Evolutionary conservation across 2,797 vertebrate species (phyloP), one percentile per base, ranked within the genome.

Genomic region (Glossophaga mutica): DNA sequence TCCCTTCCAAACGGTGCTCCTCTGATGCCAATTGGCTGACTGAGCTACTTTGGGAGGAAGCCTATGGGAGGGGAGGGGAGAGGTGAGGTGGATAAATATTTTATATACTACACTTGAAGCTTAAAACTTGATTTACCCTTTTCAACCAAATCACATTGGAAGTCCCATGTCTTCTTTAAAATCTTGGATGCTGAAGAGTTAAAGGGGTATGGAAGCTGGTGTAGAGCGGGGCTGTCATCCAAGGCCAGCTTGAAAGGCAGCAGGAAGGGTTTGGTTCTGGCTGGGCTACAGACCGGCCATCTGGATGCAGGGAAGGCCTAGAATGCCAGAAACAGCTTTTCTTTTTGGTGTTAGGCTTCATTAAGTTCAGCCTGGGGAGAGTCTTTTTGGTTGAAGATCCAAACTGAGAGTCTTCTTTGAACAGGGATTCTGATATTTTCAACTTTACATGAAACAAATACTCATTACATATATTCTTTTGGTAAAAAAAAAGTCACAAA

Each of bases 241-340:
- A 96, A 96, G 84, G 94, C 90, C 85, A 81, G 96, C 93, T 77
- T 67, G 70, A 96, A 90, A 92, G 94, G 90, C 95, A 96, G 95
- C 96, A 97, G 96, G 96, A 97, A 97, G 97, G 97, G 95, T 91
- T 97, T 97, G 97, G 96, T 93, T 97, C 96, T 97, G 96, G 97
- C 95, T 1, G 73, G 86, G 94, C 94, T 96, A 95, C 95, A 97
- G 96, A 95, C 93, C 55, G 57, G 89, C 94, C 95, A 96, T 97
- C 97, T 97, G 97, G 96, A 95, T 82, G 92, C 48, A 95, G 92
- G 87, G 90, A 95, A 91, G 92, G 73, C 83, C 94, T 95, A 95
- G 94, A 94, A 95, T 6, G 96, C 94, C 95, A 96, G 97, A 86
- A 90, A 91, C 88, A 91, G 95, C 73, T 95, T 97, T 97, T 95